phyloP scores from a whole-genome alignment of 1,140 invertebrate species.

The Eumaeus atala region DNA sequence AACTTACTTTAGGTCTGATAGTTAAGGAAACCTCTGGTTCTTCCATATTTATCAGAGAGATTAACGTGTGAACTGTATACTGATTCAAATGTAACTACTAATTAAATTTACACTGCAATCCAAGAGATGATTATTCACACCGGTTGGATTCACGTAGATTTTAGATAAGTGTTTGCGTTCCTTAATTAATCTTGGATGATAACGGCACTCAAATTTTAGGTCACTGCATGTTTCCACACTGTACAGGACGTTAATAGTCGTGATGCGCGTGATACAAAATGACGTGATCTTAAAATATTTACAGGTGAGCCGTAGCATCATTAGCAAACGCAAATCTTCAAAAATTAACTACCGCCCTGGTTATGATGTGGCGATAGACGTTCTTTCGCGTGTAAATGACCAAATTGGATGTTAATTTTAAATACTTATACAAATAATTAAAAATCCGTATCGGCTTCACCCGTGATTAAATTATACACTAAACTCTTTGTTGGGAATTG shows the following conservation, averaged over 20 bases:
- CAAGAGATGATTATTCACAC: conserved; percentile 61
- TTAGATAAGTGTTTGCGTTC: conserved; percentile 56
- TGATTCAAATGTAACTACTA: conserved; percentile 44
- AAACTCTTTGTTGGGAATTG: too few relatives aligned
- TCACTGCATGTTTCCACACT: conserved; percentile 18
- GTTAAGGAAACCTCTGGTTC: conserved; percentile 27
- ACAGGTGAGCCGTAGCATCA: too few relatives aligned
- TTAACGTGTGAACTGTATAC: conserved; percentile 42
- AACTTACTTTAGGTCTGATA: conserved; percentile 31
- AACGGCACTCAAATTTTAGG: conserved; percentile 49
- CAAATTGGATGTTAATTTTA: too few relatives aligned
- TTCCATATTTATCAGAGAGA: background rate
- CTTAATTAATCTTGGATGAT: conserved; percentile 62
- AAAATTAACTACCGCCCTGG: too few relatives aligned
- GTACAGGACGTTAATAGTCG: background rate
- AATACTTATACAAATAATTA: too few relatives aligned
- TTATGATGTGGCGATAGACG: too few relatives aligned
- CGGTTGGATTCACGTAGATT: conserved; percentile 54
- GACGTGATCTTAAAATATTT: too few relatives aligned
- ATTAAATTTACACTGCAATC: conserved; percentile 52
- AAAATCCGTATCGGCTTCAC: too few relatives aligned
- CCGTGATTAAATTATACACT: too few relatives aligned
- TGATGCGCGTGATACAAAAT: too few relatives aligned
- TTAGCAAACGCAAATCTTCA: too few relatives aligned
- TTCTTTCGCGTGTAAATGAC: too few relatives aligned